Conservation (phyloP, 2,888 invertebrate genomes). For the Habroteleia sp. region DNA sequence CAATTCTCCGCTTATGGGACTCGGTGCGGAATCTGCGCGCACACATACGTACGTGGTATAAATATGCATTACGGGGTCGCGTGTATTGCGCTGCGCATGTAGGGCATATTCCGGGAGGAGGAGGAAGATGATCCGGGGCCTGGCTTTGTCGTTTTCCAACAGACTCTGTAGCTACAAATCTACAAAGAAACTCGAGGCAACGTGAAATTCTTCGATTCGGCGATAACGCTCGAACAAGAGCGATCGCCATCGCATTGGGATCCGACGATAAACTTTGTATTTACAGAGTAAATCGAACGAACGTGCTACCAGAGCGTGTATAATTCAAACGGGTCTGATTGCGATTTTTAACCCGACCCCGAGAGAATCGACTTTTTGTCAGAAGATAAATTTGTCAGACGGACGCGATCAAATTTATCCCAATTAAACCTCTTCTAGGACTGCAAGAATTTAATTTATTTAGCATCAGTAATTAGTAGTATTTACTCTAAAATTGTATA, state of each 20-base stretch:
- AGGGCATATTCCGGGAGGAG: slow-evolving; percentile 48
- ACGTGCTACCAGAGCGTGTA: slow-evolving; percentile 52
- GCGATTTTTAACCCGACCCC: slow-evolving; percentile 28
- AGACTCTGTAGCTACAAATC: slow-evolving; percentile 63
- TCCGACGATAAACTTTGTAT: slow-evolving; percentile 63
- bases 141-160: slow-evolving; percentile 64
- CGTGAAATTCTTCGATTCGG: slow-evolving; percentile 64
- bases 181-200: slow-evolving; percentile 63
- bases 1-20: slow-evolving; percentile 75
- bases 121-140: slow-evolving; percentile 55
- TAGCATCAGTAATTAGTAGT: too few species aligned
- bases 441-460: too few species aligned
- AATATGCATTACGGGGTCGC: slow-evolving; percentile 54
- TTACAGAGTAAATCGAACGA: slow-evolving; percentile 62
- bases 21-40: slow-evolving; percentile 61
- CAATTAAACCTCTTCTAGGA: too few species aligned
- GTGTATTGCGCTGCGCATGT: slow-evolving; percentile 42
- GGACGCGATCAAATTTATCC: background rate
- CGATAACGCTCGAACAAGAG: slow-evolving; percentile 64
- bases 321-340: slow-evolving; percentile 56
- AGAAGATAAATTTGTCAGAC: slow-evolving; percentile 47
- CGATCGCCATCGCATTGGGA: slow-evolving; percentile 60
- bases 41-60: slow-evolving; percentile 46
- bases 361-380: slow-evolving; percentile 26
- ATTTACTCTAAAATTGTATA: too few species aligned